These are phyloP conservation scores for Tragelaphus eurycerus DNA, from an alignment of 2,797 vertebrate genomes.

Conservation along the genomic window DNA sequence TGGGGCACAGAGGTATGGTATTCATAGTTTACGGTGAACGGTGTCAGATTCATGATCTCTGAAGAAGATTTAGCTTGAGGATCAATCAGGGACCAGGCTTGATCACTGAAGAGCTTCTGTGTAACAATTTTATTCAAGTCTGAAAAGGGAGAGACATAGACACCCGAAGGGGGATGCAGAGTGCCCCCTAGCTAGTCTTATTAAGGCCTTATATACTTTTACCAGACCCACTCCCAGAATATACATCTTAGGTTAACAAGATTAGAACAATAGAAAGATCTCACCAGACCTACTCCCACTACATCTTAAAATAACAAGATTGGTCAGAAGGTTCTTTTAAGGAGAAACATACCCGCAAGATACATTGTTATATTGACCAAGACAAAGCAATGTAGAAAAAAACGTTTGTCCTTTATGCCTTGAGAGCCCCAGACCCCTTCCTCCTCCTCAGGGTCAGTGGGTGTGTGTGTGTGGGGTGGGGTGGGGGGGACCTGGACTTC, in stretches of 20 bases:
- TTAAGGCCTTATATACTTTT: no score
- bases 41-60: neutral
- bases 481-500: neutral
- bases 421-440: neutral
- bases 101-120: neutral
- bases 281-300: no score
- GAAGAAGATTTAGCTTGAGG: neutral
- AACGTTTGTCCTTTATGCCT: neutral
- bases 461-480: fast-evolving
- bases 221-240: no score
- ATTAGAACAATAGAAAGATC: no score
- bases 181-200: neutral
- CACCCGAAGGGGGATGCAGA: neutral
- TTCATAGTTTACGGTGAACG: fast-evolving
- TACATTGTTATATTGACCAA: neutral
- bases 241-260: no score
- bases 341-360: neutral
- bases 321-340: neutral
- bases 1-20: neutral
- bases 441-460: fast-evolving
- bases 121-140: neutral
- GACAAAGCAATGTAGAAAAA: neutral
- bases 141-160: neutral
- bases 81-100: neutral
- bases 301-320: neutral